Percentiles rank a stretch among this genome's conserved stretches.
Evolutionary conservation across 2,797 vertebrate species (phyloP).

Genomic region (Ispidina lecontei): DNA sequence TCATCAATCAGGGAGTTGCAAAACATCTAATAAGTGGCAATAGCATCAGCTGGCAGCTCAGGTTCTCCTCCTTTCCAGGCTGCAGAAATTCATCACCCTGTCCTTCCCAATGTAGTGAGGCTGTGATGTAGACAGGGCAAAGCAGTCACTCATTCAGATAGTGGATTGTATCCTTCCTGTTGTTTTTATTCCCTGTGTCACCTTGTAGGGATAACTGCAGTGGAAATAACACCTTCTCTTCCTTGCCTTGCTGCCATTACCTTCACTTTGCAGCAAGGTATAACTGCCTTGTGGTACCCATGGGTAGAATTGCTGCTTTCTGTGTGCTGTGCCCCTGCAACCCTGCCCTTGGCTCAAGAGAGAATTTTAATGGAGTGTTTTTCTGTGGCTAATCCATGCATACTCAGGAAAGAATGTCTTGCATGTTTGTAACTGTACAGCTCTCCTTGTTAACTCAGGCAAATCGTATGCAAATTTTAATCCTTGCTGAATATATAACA

Average conservation of each 20-base stretch:
- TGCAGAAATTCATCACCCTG: neutral
- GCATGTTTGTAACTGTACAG: neutral
- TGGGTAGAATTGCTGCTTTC: neutral
- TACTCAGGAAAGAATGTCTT: neutral
- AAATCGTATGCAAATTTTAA: neutral
- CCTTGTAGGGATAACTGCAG: neutral
- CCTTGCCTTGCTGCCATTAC: neutral
- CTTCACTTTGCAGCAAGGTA: neutral
- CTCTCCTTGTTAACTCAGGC: neutral
- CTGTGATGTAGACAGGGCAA: neutral
- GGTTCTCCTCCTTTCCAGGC: neutral
- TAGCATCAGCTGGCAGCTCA: neutral
- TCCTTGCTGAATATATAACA: slow-evolving; percentile 8
- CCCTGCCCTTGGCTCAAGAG: neutral
- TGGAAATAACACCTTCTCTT: neutral
- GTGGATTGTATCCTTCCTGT: neutral
- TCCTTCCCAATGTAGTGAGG: neutral
- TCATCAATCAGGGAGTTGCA: neutral
- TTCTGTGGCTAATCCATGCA: neutral
- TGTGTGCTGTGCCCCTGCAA: neutral
- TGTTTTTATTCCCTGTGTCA: neutral
- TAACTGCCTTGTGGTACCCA: neutral
- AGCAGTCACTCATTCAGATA: neutral
- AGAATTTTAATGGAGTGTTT: neutral
- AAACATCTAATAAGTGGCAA: neutral